A percentile compares a stretch with the other conserved stretches of the same genome.
Conservation (phyloP, 2,797 vertebrate species). For the Takifugu ocellatus region DNA sequence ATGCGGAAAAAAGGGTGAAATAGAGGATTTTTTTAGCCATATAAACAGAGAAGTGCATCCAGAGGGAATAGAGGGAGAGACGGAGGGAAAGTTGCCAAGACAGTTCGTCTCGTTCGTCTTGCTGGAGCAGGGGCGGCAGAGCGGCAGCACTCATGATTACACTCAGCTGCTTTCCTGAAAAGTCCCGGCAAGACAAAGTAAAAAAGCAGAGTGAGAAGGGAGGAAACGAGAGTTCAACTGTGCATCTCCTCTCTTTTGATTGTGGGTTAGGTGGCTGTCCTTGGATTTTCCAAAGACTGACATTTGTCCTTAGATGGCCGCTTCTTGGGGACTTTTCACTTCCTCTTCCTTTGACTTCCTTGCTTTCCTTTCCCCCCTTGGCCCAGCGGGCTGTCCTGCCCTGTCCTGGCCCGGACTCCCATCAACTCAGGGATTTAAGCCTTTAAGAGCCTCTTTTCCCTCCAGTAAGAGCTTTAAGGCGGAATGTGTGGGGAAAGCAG, state of each 20-base stretch:
- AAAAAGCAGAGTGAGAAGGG: constrained; percentile 26
- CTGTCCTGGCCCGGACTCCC: constrained; percentile 50
- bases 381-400: constrained; percentile 28
- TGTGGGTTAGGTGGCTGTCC: constrained; percentile 8
- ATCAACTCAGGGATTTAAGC: constrained; percentile 62
- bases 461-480: constrained; percentile 68
- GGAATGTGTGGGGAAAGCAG: constrained; percentile 65
- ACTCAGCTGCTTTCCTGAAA: constrained; percentile 60
- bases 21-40: constrained; percentile 49
- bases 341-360: constrained; percentile 37
- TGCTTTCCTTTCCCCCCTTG: constrained; percentile 13
- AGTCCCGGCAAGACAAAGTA: constrained; percentile 62
- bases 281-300: constrained; percentile 22
- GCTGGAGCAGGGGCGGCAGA: constrained; percentile 51
- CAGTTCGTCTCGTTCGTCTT: constrained; percentile 66
- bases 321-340: constrained; percentile 40
- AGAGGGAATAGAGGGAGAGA: constrained; percentile 41
- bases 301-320: constrained; percentile 28
- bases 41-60: constrained; percentile 56
- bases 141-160: constrained; percentile 60
- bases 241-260: constrained; percentile 28
- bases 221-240: constrained; percentile 26
- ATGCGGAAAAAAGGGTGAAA: constrained; percentile 46
- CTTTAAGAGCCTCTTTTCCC: constrained; percentile 63
- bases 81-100: constrained; percentile 58